phyloP scores from a whole-genome alignment of 2,797 vertebrate genomes.

The Neoniphon sammara region DNA sequence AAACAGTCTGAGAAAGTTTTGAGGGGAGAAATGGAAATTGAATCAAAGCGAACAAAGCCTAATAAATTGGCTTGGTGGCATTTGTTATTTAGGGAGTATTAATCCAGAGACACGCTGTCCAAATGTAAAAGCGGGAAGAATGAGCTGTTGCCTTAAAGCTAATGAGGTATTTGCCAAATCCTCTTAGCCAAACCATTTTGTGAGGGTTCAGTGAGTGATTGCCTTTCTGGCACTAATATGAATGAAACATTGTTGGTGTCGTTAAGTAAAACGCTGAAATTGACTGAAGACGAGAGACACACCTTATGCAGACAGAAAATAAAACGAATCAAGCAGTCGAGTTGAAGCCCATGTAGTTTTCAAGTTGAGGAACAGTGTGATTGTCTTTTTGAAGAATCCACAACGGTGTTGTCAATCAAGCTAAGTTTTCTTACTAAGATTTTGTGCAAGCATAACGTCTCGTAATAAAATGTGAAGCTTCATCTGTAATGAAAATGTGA shows the following conservation, averaged over 20 bases:
- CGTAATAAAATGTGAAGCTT: background rate
- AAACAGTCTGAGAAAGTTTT: constrained; percentile 38
- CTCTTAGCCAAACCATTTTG: constrained; percentile 80
- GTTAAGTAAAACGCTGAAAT: constrained; percentile 50
- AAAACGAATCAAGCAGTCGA: constrained; percentile 28
- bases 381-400: constrained; percentile 1
- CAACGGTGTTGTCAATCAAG: background rate
- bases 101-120: constrained; percentile 72
- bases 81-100: constrained; percentile 74
- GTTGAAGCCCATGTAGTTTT: constrained; percentile 13
- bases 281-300: constrained; percentile 41
- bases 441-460: background rate
- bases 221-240: constrained; percentile 68
- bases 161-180: constrained; percentile 82
- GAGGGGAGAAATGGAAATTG: constrained; percentile 54
- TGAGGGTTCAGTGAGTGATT: constrained; percentile 73
- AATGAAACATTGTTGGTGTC: constrained; percentile 53
- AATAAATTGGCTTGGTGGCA: constrained; percentile 72
- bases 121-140: constrained; percentile 73
- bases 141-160: constrained; percentile 77
- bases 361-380: background rate
- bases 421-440: background rate
- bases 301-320: constrained; percentile 7
- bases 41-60: constrained; percentile 74
- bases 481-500: background rate